Base-by-base conservation (phyloP, 2,113 vertebrate genomes). In the Cyphomyrus discorhynchus region DNA sequence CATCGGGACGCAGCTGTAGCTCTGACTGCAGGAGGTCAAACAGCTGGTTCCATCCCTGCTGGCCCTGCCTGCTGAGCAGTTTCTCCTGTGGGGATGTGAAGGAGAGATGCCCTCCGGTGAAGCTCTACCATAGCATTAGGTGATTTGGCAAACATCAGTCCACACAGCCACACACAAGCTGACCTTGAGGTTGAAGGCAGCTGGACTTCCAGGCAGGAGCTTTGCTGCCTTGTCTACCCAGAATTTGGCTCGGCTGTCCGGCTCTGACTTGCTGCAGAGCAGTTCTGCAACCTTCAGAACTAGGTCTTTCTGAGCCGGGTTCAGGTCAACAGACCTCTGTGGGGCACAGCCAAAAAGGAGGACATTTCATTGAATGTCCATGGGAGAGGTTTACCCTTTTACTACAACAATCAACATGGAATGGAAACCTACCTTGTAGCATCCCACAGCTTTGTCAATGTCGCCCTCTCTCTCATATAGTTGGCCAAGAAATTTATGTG, bases 211-310 rank as follows among this genome's bases (percentile, higher is more conserved):
- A 74, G 98, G 98, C 46, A 98, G 96, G 45, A 98, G 95, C 86
- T 97, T 99, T 66, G 97, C 96, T 92, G 98, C 97, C 95, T 96
- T 98, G 88, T 99, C 98, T 92, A 99, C 97, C 98, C 98, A 99
- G 2, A 98, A 99, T 92, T 98, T 97, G 90, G 97, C 96, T 95
- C 96, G 97, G 94, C 97, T 97, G 96, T 99, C 97, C 77, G 92
- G 95, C 90, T 97, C 92, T 35, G 95, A 94, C 15, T 97, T 96
- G 93, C 93, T 95, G 93, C 98, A 98, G 58, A 99, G 95, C 84
- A 99, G 94, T 92, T 99, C 98, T 0, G 98, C 98, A 92, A 99
- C 97, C 94, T 99, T 99, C 95, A 99, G 90, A 10, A 99, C 97
- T 90, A 99, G 96, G 91, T 99, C 98, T 92, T 96, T 97, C 95